Evolutionary conservation across 2,113 vertebrate genomes (phyloP).

Genomic region (Eurypyga helias): DNA sequence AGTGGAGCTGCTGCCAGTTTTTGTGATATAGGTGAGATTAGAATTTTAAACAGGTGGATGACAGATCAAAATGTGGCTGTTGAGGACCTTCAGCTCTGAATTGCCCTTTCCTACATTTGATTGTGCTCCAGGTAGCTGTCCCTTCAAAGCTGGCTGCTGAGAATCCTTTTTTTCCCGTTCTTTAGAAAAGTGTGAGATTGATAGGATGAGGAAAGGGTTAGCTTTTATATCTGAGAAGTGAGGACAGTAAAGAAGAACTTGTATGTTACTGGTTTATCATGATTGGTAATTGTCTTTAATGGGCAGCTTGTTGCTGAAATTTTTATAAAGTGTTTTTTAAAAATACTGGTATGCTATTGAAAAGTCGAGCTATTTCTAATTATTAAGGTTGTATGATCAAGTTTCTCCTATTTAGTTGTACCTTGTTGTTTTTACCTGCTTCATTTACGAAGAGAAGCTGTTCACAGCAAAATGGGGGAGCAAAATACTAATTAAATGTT

Average conservation of each 20-base stretch:
- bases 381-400: neutral
- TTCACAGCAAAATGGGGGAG: neutral
- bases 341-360: neutral
- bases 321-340: neutral
- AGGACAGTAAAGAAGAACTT: neutral
- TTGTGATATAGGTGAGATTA: neutral
- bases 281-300: neutral
- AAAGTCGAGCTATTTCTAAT: neutral
- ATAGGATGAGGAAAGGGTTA: neutral
- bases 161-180: neutral
- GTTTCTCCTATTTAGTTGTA: neutral
- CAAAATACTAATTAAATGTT: neutral
- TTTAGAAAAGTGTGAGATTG: neutral
- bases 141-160: neutral
- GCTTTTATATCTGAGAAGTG: neutral
- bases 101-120: neutral
- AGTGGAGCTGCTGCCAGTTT: neutral
- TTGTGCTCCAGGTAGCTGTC: neutral
- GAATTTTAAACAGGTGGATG: neutral
- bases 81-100: neutral
- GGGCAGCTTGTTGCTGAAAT: neutral
- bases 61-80: neutral
- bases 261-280: neutral
- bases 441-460: neutral
- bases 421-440: neutral